A percentile compares a stretch with the other conserved stretches of the same genome.
These are phyloP conservation scores for Amiota communis DNA, from an alignment of 2,888 invertebrate genomes.

Conservation along the genomic window DNA sequence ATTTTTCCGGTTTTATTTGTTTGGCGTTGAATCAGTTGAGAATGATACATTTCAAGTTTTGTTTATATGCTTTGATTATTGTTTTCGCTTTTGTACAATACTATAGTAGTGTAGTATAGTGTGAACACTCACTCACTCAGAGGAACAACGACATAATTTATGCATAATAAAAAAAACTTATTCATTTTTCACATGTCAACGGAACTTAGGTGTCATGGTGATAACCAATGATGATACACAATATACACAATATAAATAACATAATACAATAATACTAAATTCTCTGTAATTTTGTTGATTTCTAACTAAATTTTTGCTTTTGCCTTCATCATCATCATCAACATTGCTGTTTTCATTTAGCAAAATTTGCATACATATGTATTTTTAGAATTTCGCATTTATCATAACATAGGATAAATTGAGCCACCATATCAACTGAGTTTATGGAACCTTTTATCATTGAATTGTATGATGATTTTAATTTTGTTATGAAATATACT, in stretches of 20 bases:
- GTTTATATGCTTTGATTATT: constrained; percentile 5
- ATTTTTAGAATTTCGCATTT: too few relatives aligned
- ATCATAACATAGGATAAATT: too few relatives aligned
- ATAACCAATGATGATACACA: too few relatives aligned
- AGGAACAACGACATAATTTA: constrained; percentile 2
- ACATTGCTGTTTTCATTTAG: background rate
- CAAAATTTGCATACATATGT: background rate
- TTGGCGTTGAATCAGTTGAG: background rate
- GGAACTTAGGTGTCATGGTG: too few relatives aligned
- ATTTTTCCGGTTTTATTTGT: constrained; percentile 27
- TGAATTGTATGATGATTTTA: too few relatives aligned
- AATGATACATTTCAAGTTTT: background rate
- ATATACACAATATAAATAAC: too few relatives aligned
- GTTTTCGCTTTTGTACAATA: background rate
- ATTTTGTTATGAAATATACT: too few relatives aligned
- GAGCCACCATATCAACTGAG: too few relatives aligned
- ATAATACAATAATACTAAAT: constrained; percentile 4
- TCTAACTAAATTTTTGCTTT: background rate
- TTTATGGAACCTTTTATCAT: too few relatives aligned
- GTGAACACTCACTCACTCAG: background rate
- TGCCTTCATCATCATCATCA: too few relatives aligned
- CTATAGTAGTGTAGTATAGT: background rate
- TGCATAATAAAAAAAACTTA: constrained; percentile 10
- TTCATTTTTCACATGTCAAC: constrained; percentile 2
- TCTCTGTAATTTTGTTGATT: constrained; percentile 15